These are phyloP conservation scores for Gephyroberyx darwinii DNA, from an alignment of 2,797 vertebrate species.

Conservation along the genomic window DNA sequence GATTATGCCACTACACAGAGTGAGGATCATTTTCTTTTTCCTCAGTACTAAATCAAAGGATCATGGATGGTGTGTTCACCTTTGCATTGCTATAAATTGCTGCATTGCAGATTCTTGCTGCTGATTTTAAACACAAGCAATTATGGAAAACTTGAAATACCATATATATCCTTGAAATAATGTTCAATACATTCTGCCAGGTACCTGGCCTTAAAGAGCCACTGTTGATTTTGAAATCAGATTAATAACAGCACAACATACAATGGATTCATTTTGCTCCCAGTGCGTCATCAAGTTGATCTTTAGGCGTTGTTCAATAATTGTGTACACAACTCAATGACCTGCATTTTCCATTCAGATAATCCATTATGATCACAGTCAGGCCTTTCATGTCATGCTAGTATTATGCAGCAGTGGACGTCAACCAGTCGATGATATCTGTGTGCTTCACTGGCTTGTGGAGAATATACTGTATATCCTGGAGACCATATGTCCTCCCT, in stretches of 20 bases:
- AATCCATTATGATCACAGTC: conserved; percentile 2
- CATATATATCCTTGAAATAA: background rate
- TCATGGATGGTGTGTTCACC: background rate
- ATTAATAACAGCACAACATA: conserved; percentile 16
- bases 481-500: background rate
- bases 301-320: conserved; percentile 43
- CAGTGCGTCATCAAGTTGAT: conserved; percentile 45
- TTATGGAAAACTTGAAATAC: conserved; percentile 4
- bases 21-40: background rate
- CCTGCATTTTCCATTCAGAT: conserved; percentile 14
- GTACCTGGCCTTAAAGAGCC: conserved; percentile 5
- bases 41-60: background rate
- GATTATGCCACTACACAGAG: background rate
- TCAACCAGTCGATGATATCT: background rate
- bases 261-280: conserved; percentile 16
- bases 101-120: background rate
- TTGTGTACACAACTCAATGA: conserved; percentile 41
- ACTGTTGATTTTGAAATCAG: conserved; percentile 8
- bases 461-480: conserved; percentile 16
- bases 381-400: conserved; percentile 7
- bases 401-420: conserved; percentile 5
- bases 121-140: background rate
- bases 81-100: conserved; percentile 1
- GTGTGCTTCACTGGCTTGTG: background rate
- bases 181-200: background rate